A percentile compares a stretch with the other conserved stretches of the same genome.
phyloP scores from a whole-genome alignment of 2,113 vertebrate genomes.

The Petrocephalus microphthalmus region DNA sequence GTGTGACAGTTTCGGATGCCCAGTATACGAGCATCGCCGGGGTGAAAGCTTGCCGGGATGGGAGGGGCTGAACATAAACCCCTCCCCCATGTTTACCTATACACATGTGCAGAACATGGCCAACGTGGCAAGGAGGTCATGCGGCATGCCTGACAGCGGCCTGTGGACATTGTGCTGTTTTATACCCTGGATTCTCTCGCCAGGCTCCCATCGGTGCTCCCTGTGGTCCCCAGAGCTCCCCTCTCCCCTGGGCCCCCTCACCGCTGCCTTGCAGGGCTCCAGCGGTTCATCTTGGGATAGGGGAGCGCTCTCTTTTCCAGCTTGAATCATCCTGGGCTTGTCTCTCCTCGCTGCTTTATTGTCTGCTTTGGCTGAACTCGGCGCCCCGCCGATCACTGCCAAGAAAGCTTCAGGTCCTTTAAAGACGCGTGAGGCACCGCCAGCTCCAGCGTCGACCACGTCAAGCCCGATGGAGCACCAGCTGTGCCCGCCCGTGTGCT shows the following conservation, averaged over 20 bases:
- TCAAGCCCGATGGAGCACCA: slow-evolving; percentile 55
- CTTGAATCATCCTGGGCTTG: slow-evolving; percentile 70
- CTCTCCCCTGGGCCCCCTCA: slow-evolving; percentile 44
- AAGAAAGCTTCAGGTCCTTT: slow-evolving; percentile 63
- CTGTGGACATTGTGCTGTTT: background rate
- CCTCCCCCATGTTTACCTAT: background rate
- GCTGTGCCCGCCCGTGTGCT: slow-evolving; percentile 67
- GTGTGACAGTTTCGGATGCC: background rate
- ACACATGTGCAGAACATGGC: background rate
- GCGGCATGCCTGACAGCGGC: background rate
- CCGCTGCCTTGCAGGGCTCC: slow-evolving; percentile 68
- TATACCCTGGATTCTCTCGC: background rate
- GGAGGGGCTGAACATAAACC: background rate
- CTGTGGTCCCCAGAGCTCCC: background rate
- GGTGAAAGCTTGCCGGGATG: background rate
- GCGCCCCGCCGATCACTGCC: slow-evolving; percentile 50
- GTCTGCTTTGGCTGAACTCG: slow-evolving; percentile 69
- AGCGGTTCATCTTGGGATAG: slow-evolving; percentile 83
- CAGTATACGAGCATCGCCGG: background rate
- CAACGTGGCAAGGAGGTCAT: background rate
- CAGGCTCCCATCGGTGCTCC: background rate
- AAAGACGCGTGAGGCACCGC: slow-evolving; percentile 60
- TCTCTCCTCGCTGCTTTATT: slow-evolving; percentile 68
- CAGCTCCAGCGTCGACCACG: slow-evolving; percentile 59
- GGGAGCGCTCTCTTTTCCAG: slow-evolving; percentile 73